A percentile compares a stretch with the other conserved stretches of the same genome.
These are phyloP conservation scores for Phalera bucephala DNA, from an alignment of 2,888 invertebrate species.

Conservation along the genomic window DNA sequence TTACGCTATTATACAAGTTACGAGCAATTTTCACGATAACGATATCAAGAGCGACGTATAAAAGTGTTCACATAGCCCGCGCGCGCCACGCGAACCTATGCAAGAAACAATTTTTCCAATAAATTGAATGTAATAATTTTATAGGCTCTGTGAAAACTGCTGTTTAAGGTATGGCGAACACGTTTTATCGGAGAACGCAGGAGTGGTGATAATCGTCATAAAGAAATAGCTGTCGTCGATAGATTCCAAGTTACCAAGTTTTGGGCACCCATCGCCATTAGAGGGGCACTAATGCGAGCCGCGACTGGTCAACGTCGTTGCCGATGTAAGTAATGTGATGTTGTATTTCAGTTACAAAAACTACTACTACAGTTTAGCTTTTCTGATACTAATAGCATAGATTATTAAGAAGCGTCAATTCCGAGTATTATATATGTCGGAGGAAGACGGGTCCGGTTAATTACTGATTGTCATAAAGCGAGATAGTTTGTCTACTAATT, in stretches of 20 bases:
- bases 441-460: too few relatives aligned
- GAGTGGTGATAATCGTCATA: constrained; percentile 79
- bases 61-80: constrained; percentile 8
- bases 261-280: constrained; percentile 69
- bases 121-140: constrained; percentile 69
- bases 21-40: background rate
- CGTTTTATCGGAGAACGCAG: constrained; percentile 77
- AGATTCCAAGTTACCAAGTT: constrained; percentile 79
- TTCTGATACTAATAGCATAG: too few relatives aligned
- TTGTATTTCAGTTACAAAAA: too few relatives aligned
- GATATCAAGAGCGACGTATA: constrained; percentile 3
- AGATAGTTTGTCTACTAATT: too few relatives aligned
- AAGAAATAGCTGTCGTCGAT: constrained; percentile 72
- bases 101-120: constrained; percentile 37
- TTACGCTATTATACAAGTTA: constrained; percentile 1
- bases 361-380: too few relatives aligned
- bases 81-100: constrained; percentile 17
- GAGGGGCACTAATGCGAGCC: constrained; percentile 62
- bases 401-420: too few relatives aligned
- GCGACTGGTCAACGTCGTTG: constrained; percentile 46
- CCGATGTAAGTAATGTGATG: too few relatives aligned
- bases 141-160: constrained; percentile 60
- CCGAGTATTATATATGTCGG: too few relatives aligned
- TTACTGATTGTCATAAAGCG: too few relatives aligned
- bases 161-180: constrained; percentile 72